These are phyloP conservation scores for Platycnemis pennipes DNA, from an alignment of 2,888 invertebrate species.

Conservation along the genomic window DNA sequence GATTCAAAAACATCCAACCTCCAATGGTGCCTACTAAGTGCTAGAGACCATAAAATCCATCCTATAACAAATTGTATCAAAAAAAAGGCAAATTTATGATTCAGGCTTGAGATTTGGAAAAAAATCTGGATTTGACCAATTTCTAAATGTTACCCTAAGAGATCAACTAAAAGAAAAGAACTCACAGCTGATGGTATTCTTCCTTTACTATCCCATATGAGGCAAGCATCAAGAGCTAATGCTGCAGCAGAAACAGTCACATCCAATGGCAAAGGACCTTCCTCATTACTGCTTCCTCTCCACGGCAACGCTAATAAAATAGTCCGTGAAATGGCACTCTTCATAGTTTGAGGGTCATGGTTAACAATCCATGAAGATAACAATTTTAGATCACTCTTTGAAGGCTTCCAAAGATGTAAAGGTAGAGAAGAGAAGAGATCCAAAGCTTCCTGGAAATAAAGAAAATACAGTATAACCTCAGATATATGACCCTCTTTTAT, in stretches of 20 bases:
- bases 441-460: neutral
- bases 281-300: slow-evolving; percentile 29
- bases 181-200: slow-evolving; percentile 52
- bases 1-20: no score
- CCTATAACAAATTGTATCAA: no score
- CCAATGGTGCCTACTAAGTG: no score
- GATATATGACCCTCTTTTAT: no score
- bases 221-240: slow-evolving; percentile 48
- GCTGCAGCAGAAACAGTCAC: slow-evolving; percentile 34
- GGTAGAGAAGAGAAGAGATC: slow-evolving; percentile 21
- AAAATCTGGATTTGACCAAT: no score
- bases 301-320: slow-evolving; percentile 46
- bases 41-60: no score
- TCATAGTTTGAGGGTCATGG: slow-evolving; percentile 43
- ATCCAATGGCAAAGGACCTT: neutral
- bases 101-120: no score
- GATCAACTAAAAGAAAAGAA: no score
- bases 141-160: no score
- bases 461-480: neutral
- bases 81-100: no score
- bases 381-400: neutral
- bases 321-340: neutral
- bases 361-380: slow-evolving; percentile 33
- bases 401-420: slow-evolving; percentile 26
- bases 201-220: slow-evolving; percentile 41